phyloP scores from a whole-genome alignment of 2,113 vertebrate species.

The Nannospalax galili region DNA sequence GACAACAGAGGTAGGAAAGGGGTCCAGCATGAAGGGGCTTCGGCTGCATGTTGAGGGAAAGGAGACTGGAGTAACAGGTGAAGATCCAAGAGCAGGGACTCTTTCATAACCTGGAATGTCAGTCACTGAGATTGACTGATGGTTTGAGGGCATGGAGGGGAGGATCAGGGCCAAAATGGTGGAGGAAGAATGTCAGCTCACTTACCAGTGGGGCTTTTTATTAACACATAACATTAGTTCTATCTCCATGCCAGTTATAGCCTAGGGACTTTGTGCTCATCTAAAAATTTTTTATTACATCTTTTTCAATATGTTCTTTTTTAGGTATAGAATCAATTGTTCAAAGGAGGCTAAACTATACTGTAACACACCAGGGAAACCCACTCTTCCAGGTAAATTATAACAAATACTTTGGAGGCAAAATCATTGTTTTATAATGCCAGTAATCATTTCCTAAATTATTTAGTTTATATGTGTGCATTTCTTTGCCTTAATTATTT shows the following conservation, averaged over 20 bases:
- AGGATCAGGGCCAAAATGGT: background rate
- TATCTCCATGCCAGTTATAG: background rate
- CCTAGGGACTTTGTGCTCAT: background rate
- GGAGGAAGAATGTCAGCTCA: background rate
- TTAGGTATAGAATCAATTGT: slow-evolving; percentile 10
- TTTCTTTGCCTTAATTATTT: slow-evolving; percentile 11
- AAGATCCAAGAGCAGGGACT: rapidly evolving
- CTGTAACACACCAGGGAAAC: slow-evolving; percentile 36
- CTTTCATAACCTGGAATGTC: background rate
- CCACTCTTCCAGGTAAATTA: slow-evolving; percentile 24
- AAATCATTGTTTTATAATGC: background rate
- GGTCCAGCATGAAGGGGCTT: rapidly evolving
- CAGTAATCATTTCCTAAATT: slow-evolving; percentile 33
- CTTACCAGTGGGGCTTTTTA: background rate
- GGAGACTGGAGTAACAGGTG: background rate
- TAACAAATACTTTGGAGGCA: background rate
- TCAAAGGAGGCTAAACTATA: slow-evolving; percentile 31
- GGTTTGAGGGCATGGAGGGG: rapidly evolving
- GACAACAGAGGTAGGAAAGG: background rate
- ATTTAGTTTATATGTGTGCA: background rate
- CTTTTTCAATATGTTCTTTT: background rate
- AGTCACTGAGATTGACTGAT: background rate
- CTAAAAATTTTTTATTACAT: background rate
- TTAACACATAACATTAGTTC: background rate
- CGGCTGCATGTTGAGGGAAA: background rate